Conservation (phyloP, 2,113 vertebrate species). For the Pituophis catenifer region DNA sequence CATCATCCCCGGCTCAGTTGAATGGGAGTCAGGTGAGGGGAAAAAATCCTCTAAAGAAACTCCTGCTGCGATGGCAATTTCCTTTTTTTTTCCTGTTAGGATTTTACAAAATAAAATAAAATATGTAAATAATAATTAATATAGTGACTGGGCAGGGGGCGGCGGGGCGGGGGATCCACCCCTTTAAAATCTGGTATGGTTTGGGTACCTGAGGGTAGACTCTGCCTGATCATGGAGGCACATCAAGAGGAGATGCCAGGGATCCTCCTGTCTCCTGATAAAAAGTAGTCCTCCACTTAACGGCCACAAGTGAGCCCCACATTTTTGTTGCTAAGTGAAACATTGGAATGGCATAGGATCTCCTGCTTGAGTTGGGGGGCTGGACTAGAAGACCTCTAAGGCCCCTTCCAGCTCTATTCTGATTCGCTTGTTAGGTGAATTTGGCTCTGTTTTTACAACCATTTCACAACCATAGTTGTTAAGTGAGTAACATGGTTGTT, state of each 20-base stretch:
- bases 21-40: background rate
- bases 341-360: too few relatives aligned
- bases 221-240: too few relatives aligned
- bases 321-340: background rate
- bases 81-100: background rate
- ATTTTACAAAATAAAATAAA: background rate
- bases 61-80: background rate
- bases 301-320: too few relatives aligned
- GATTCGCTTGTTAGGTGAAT: too few relatives aligned
- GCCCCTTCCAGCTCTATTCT: too few relatives aligned
- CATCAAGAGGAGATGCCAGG: background rate
- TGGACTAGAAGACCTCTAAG: too few relatives aligned
- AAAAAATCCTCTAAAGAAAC: background rate
- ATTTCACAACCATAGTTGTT: too few relatives aligned
- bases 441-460: too few relatives aligned
- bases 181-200: background rate
- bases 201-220: background rate
- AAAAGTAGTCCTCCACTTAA: background rate
- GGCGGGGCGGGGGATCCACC: too few relatives aligned
- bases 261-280: background rate
- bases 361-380: too few relatives aligned
- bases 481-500: background rate
- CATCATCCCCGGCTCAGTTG: background rate
- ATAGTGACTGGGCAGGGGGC: background rate
- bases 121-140: background rate